phyloP scores from a whole-genome alignment of 1,140 invertebrate species.

The Drosophila melanica region DNA sequence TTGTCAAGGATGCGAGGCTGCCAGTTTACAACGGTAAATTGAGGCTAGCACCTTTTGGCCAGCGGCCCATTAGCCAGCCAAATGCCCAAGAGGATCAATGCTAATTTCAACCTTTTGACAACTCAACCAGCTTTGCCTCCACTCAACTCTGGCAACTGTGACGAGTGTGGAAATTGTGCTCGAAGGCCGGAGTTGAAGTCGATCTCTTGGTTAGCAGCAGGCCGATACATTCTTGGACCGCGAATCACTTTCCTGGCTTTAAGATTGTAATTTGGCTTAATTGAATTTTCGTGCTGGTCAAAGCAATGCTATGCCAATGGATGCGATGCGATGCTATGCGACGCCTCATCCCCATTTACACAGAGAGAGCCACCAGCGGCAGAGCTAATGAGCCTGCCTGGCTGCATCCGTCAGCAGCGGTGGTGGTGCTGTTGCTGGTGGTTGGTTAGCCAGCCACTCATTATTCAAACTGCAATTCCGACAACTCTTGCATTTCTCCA shows the following conservation, averaged over 20 bases:
- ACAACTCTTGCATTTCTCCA: slow-evolving; percentile 35
- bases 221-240: slow-evolving; percentile 38
- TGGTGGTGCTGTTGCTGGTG: slow-evolving; percentile 1
- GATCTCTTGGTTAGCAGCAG: not conserved
- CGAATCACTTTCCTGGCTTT: slow-evolving; percentile 73
- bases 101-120: slow-evolving; percentile 81
- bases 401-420: slow-evolving; percentile 54
- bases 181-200: slow-evolving; percentile 2
- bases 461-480: slow-evolving; percentile 34
- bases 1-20: slow-evolving; percentile 53
- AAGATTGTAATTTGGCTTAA: slow-evolving; percentile 79
- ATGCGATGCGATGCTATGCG: slow-evolving; percentile 1
- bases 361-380: slow-evolving; percentile 22
- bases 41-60: slow-evolving; percentile 44
- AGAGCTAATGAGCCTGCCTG: slow-evolving; percentile 41
- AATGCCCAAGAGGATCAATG: slow-evolving; percentile 64
- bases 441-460: slow-evolving; percentile 5
- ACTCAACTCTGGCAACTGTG: slow-evolving; percentile 11
- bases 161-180: slow-evolving; percentile 55
- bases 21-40: slow-evolving; percentile 48
- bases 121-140: slow-evolving; percentile 52
- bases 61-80: slow-evolving; percentile 48
- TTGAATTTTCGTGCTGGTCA: slow-evolving; percentile 79
- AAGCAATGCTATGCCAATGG: slow-evolving; percentile 27
- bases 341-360: slow-evolving; percentile 42